Conservation (phyloP, 2,888 invertebrate genomes). For the Lypha dubia region DNA sequence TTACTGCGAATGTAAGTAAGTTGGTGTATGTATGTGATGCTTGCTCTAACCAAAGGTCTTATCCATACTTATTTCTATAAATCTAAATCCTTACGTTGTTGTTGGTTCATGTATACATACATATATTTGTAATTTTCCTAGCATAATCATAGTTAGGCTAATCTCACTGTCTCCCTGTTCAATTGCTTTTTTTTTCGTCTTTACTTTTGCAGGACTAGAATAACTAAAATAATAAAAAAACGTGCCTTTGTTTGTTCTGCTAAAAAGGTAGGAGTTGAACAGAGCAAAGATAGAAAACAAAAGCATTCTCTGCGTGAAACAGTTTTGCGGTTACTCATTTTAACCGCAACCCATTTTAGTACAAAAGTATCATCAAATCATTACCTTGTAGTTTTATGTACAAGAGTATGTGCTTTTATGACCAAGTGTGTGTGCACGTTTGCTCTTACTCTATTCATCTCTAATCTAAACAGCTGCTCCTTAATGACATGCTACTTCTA, state of each 20-base stretch:
- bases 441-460: conserved; percentile 21
- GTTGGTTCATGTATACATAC: too few species aligned
- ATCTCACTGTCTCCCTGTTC: conserved; percentile 17
- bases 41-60: conserved; percentile 22
- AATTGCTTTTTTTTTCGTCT: neutral
- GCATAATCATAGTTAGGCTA: conserved; percentile 25
- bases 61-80: conserved; percentile 60
- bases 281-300: conserved; percentile 56
- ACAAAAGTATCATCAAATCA: conserved; percentile 65
- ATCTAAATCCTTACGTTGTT: conserved; percentile 54
- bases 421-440: conserved; percentile 3
- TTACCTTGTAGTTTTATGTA: conserved; percentile 51
- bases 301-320: conserved; percentile 60
- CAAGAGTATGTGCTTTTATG: conserved; percentile 38
- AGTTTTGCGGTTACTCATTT: conserved; percentile 59
- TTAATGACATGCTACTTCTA: conserved; percentile 65
- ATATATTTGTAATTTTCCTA: conserved; percentile 2
- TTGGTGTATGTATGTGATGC: neutral
- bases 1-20: neutral
- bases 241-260: conserved; percentile 44
- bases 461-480: conserved; percentile 55
- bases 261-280: conserved; percentile 44
- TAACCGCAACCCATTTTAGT: conserved; percentile 57
- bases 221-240: conserved; percentile 29
- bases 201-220: neutral